Base-by-base conservation (phyloP, 2,888 invertebrate species). In the Seira musarum region DNA sequence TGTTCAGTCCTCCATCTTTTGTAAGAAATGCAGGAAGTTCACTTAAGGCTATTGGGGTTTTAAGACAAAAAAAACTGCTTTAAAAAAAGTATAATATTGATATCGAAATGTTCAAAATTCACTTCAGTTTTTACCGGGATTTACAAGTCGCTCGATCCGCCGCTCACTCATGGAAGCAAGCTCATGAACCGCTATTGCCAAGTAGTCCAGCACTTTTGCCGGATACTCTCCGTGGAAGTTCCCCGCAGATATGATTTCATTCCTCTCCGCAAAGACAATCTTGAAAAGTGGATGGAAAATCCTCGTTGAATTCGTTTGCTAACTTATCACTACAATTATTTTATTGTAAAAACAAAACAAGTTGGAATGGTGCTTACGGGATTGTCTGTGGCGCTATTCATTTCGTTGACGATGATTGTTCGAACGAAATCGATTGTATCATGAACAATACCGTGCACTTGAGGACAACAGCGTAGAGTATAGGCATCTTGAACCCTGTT, bases 151-250 rank as follows among this genome's bases (percentile, higher is more conserved):
- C 87, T 93, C 93, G 63, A 90, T 91, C 77, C 93, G 88, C 65
- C 93, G 88, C 88, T 93, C 93, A 85, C 92, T 92, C 90, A 93
- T 93, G 82, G 91, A 91, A 19, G 92, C 92, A 83, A 93, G 87
- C 87, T 93, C 93, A 84, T 92, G 92, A 0, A 93, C 90, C 2
- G 90, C 93, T 72, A 93, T 93, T 0, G 92, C 92, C 81, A 93
- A 88, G 87, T 91, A 93, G 87, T 93, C 93, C 69, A 92, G 88
- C 1, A 90, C 92, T 88, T 93, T 93, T 10, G 93, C 93, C 2
- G 93, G 93, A 87, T 93, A 93, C 88, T 93, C 93, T 5, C 93
- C 93, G 86, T 93, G 93, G 88, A 93, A 93, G 88, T 93, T 93
- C 64, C 93, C 93, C 3, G 92, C 92, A 5, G 92, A 92, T 78